These are phyloP conservation scores for Drosophila guanche DNA, from an alignment of 1,140 invertebrate species.

Conservation along the genomic window DNA sequence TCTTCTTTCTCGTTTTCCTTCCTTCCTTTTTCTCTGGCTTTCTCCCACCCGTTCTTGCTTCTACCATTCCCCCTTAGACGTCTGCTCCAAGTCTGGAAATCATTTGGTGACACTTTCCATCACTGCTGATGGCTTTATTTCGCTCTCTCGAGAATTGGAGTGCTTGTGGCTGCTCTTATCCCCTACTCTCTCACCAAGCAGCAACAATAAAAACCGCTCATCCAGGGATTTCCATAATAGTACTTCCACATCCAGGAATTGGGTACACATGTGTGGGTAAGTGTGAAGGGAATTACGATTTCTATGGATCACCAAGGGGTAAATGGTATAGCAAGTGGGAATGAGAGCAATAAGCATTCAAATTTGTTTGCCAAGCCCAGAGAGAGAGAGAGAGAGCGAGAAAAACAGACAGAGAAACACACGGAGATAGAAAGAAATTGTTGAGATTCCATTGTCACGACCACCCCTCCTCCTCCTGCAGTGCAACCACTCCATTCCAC, in stretches of 20 bases:
- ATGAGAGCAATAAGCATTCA: constrained; percentile 19
- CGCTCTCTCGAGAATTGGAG: constrained; percentile 24
- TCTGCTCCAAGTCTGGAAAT: constrained; percentile 37
- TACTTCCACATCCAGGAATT: constrained; percentile 34
- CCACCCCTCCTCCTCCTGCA: background rate
- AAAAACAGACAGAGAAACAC: background rate
- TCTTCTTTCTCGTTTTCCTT: no score
- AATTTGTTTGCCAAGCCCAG: background rate
- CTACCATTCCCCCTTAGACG: constrained; percentile 37
- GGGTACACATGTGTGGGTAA: constrained; percentile 15
- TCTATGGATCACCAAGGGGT: background rate
- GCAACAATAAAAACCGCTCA: constrained; percentile 52
- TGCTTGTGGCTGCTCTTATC: background rate
- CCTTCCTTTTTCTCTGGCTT: background rate
- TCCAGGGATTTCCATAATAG: constrained; percentile 56
- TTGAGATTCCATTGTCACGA: constrained; percentile 33
- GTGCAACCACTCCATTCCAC: constrained; percentile 10
- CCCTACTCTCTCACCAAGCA: constrained; percentile 13
- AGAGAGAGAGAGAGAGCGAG: background rate
- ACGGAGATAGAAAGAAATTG: constrained; percentile 20
- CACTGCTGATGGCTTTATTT: constrained; percentile 69
- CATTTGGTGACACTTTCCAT: constrained; percentile 57
- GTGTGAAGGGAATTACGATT: background rate
- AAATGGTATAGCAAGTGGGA: background rate
- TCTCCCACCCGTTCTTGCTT: background rate